A percentile compares a stretch with the other conserved stretches of the same genome.
phyloP scores from a whole-genome alignment of 2,888 invertebrate species.

The Callinectes sapidus region DNA sequence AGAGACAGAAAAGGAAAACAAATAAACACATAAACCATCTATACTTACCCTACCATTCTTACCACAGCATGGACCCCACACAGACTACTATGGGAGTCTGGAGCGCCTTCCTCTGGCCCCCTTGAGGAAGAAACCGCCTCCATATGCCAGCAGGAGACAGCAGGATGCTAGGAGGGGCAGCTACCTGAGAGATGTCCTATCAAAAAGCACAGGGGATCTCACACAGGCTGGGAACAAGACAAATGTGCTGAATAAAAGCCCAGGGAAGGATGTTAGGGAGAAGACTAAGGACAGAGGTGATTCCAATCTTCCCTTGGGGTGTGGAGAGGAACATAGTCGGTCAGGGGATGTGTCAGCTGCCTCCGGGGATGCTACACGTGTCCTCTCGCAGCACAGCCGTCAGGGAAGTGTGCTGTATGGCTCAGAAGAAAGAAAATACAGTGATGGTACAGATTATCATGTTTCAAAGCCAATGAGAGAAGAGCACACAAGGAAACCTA shows the following conservation, averaged over 20 bases:
- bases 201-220: not conserved
- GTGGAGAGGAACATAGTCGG: not conserved
- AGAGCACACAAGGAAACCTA: not conserved
- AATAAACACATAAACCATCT: not conserved
- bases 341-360: not conserved
- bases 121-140: not conserved
- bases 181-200: not conserved
- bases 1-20: not conserved
- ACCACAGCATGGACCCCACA: not conserved
- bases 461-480: not conserved
- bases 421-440: not conserved
- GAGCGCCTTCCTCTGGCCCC: not conserved
- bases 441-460: not conserved
- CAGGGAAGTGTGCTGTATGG: not conserved
- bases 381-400: not conserved
- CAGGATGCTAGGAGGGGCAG: not conserved
- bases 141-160: not conserved
- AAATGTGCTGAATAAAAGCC: not conserved
- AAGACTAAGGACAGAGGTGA: not conserved
- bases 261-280: not conserved
- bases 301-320: not conserved
- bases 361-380: not conserved
- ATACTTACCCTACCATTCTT: not conserved
- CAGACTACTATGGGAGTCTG: slow-evolving; percentile 2
- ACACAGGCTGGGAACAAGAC: not conserved